Percentiles rank a stretch among this genome's conserved stretches.
These are phyloP conservation scores for Bolinopsis microptera DNA, from an alignment of 37 sponge, comb jelly and placozoan species.

Conservation along the genomic window DNA sequence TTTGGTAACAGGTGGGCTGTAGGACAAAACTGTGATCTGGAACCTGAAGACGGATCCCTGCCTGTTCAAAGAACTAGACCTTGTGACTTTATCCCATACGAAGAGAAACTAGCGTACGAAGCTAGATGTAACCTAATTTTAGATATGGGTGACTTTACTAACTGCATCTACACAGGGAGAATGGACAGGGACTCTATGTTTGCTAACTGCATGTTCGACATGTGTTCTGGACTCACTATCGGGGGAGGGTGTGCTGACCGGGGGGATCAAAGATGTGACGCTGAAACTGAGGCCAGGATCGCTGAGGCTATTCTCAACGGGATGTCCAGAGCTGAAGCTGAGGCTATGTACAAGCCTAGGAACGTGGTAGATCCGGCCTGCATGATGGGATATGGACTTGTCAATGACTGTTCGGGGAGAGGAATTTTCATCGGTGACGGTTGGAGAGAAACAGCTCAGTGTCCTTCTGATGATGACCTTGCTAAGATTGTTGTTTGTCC, in stretches of 20 bases:
- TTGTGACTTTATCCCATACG: neutral
- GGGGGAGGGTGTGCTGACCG: neutral
- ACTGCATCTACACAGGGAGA: neutral
- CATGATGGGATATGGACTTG: neutral
- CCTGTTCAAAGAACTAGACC: neutral
- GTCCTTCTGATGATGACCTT: neutral
- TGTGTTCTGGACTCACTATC: constrained; percentile 24
- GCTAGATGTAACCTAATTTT: constrained; percentile 4
- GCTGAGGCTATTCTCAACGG: neutral
- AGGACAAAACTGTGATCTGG: neutral
- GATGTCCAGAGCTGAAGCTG: constrained; percentile 18
- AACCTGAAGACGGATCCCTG: neutral
- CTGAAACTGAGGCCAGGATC: constrained; percentile 3
- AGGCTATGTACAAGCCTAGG: neutral
- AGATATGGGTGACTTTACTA: neutral
- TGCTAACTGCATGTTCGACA: constrained; percentile 44
- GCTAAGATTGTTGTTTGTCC: neutral
- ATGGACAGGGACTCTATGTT: neutral
- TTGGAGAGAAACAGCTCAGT: neutral
- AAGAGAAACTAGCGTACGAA: neutral
- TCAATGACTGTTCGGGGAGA: neutral
- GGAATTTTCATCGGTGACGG: neutral
- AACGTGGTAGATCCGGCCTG: constrained; percentile 14
- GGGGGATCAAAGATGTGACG: constrained; percentile 25
- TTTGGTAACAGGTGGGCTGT: constrained; percentile 17